These are phyloP conservation scores for Rhingia rostrata DNA, from an alignment of 2,888 invertebrate genomes.

Conservation along the genomic window DNA sequence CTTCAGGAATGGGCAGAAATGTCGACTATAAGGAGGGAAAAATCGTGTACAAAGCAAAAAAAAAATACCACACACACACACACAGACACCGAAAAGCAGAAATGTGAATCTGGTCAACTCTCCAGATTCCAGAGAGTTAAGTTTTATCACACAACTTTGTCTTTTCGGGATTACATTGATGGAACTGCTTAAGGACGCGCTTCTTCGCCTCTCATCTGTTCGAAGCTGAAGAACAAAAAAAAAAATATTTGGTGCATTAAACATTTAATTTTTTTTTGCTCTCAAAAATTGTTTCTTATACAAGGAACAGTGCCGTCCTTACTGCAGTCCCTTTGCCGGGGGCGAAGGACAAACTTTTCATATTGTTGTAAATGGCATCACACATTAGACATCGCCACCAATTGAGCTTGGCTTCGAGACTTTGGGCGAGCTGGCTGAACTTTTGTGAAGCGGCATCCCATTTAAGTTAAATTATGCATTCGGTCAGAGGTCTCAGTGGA, in stretches of 20 bases:
- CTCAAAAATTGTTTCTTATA: constrained; percentile 41
- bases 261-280: constrained; percentile 17
- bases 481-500: constrained; percentile 42
- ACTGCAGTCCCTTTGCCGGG: background rate
- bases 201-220: background rate
- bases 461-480: constrained; percentile 73
- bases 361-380: constrained; percentile 73
- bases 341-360: constrained; percentile 58
- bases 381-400: constrained; percentile 71
- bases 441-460: constrained; percentile 35
- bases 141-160: constrained; percentile 73
- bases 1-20: background rate
- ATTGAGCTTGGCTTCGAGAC: constrained; percentile 39
- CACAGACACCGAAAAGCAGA: constrained; percentile 25
- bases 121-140: constrained; percentile 59
- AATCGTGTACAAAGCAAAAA: constrained; percentile 23
- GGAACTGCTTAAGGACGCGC: constrained; percentile 62
- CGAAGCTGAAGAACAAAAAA: constrained; percentile 20
- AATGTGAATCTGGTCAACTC: constrained; percentile 69
- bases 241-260: constrained; percentile 57
- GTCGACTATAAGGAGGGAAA: constrained; percentile 5
- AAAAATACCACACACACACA: background rate
- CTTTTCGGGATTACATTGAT: constrained; percentile 69
- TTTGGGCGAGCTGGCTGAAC: constrained; percentile 51
- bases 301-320: background rate